A percentile compares a stretch with the other conserved stretches of the same genome.
These are phyloP conservation scores for Lagothrix lagotricha DNA, from an alignment of 2,797 vertebrate genomes.

Conservation along the genomic window DNA sequence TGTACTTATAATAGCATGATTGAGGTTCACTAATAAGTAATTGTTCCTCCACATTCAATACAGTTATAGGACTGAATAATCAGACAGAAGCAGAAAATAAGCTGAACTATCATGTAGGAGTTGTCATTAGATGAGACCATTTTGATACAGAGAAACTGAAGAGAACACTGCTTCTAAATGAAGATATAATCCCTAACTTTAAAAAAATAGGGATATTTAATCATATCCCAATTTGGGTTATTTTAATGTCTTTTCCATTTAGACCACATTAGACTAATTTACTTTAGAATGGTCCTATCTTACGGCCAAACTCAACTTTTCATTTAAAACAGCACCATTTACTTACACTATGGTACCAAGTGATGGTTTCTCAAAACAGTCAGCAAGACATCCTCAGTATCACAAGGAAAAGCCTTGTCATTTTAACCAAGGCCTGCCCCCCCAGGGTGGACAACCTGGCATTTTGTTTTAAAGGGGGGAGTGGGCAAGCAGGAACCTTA, in stretches of 20 bases:
- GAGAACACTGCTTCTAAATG: not conserved
- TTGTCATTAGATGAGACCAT: not conserved
- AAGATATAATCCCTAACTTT: not conserved
- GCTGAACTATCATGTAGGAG: not conserved
- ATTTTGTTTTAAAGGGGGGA: not conserved
- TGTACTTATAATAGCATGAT: not conserved
- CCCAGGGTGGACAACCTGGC: not conserved
- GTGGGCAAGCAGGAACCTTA: not conserved
- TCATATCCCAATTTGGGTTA: not conserved
- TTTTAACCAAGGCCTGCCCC: not conserved
- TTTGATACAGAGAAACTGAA: constrained; percentile 11
- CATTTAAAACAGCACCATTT: constrained; percentile 10
- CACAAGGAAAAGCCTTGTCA: not conserved
- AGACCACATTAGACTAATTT: not conserved
- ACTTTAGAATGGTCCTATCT: not conserved
- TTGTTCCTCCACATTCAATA: not conserved
- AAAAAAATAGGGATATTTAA: not conserved
- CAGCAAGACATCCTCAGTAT: not conserved
- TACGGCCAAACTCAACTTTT: not conserved
- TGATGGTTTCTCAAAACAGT: not conserved
- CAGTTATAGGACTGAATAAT: not conserved
- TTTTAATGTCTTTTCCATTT: not conserved
- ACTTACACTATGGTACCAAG: not conserved
- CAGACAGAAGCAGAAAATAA: not conserved
- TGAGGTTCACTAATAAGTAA: not conserved